Percentiles rank a stretch among this genome's conserved stretches.
Evolutionary conservation across 2,113 vertebrate species (phyloP).

Genomic region (Epinephelus cyanopodus): DNA sequence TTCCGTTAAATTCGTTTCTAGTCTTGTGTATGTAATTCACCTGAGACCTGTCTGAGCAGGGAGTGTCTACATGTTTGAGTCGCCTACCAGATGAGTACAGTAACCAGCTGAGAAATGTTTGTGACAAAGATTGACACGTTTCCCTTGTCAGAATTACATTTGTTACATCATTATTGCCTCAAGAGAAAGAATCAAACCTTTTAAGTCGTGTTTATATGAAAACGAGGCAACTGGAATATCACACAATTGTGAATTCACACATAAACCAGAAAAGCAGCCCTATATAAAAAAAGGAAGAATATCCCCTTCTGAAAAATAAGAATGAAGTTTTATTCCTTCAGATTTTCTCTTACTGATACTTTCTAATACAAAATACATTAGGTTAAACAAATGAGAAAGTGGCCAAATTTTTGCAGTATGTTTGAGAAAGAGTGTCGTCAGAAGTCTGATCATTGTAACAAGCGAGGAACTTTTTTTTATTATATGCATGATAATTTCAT

Average conservation of each 20-base stretch:
- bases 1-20: neutral
- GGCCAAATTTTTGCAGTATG: neutral
- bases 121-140: neutral
- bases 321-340: neutral
- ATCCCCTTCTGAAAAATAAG: neutral
- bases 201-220: neutral
- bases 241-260: neutral
- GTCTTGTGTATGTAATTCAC: conserved; percentile 5
- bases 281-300: neutral
- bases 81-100: neutral
- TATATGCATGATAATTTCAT: neutral
- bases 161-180: neutral
- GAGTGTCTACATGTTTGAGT: neutral
- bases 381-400: neutral
- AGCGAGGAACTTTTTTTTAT: neutral
- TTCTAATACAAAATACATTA: neutral
- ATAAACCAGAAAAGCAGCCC: neutral
- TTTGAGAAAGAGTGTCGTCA: neutral
- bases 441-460: neutral
- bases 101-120: neutral
- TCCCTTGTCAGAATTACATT: too few species aligned
- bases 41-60: neutral
- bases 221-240: neutral
- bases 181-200: neutral
- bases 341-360: neutral